Percentiles rank a stretch among this genome's conserved stretches.
These are phyloP conservation scores for Laticauda laticaudata DNA, from an alignment of 2,113 vertebrate species.

Conservation along the genomic window DNA sequence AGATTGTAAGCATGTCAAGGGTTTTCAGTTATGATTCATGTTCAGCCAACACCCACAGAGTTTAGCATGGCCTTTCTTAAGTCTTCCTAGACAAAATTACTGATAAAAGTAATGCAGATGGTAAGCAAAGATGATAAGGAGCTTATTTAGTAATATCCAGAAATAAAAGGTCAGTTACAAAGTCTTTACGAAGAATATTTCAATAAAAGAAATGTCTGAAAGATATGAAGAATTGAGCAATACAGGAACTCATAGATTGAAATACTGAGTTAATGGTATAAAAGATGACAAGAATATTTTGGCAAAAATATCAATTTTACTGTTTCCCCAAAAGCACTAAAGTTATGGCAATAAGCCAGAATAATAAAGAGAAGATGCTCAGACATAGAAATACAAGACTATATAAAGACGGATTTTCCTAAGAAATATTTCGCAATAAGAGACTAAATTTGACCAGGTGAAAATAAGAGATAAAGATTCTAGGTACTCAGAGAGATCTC, in stretches of 20 bases:
- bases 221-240: conserved; percentile 30
- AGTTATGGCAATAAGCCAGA: conserved; percentile 27
- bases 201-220: conserved; percentile 25
- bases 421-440: conserved; percentile 31
- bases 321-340: conserved; percentile 34
- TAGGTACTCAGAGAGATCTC: background rate
- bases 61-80: conserved; percentile 23
- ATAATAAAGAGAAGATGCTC: conserved; percentile 37
- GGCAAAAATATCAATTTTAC: conserved; percentile 20
- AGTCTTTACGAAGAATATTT: conserved; percentile 12
- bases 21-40: conserved; percentile 24
- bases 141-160: conserved; percentile 32
- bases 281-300: conserved; percentile 37
- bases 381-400: conserved; percentile 27
- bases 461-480: conserved; percentile 34
- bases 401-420: conserved; percentile 30
- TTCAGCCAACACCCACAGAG: conserved; percentile 29
- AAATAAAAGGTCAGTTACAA: conserved; percentile 34
- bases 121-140: conserved; percentile 33
- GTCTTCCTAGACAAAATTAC: conserved; percentile 34
- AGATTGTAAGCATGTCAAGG: background rate
- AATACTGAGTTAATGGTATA: conserved; percentile 18
- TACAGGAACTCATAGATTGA: conserved; percentile 27
- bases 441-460: conserved; percentile 4
- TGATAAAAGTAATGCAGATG: conserved; percentile 32